Evolutionary conservation across 1,140 invertebrate genomes (phyloP).

Genomic region (Stegodyphus dumicola): DNA sequence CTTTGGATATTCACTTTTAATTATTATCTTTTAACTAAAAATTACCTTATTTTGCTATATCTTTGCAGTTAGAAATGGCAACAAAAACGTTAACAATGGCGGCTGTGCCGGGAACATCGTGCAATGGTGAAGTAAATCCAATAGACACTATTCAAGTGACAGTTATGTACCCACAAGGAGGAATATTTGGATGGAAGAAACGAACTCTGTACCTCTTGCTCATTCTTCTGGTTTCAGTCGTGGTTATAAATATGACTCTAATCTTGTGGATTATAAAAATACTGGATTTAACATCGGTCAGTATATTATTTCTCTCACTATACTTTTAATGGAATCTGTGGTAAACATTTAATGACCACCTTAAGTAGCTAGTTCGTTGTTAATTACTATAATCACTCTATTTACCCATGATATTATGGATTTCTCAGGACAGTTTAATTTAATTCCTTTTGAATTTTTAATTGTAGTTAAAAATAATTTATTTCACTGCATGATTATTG

Average conservation of each 20-base stretch:
- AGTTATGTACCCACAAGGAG: conserved; percentile 66
- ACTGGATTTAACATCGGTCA: conserved; percentile 91
- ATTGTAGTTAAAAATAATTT: too few relatives aligned
- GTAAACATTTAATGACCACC: too few relatives aligned
- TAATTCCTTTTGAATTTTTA: too few relatives aligned
- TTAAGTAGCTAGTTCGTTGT: too few relatives aligned
- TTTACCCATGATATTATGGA: too few relatives aligned
- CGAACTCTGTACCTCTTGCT: conserved; percentile 88
- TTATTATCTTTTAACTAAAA: too few relatives aligned
- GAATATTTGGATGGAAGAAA: conserved; percentile 95
- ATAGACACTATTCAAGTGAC: conserved; percentile 7
- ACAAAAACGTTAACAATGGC: conserved; percentile 40
- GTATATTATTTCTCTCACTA: conserved; percentile 65
- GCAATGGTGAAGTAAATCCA: conserved; percentile 23
- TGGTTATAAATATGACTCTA: conserved; percentile 90
- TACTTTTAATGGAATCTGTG: too few relatives aligned
- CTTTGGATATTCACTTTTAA: too few relatives aligned
- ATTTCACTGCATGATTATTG: too few relatives aligned
- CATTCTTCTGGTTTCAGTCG: conserved; percentile 83
- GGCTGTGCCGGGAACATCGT: conserved; percentile 9
- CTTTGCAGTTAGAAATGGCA: conserved; percentile 6
- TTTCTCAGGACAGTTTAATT: too few relatives aligned
- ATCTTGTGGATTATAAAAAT: conserved; percentile 95
- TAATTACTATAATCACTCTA: too few relatives aligned
- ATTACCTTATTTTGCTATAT: neutral